Evolutionary conservation across 2,797 vertebrate genomes (phyloP), one percentile per base, ranked within the genome.

Genomic region (Diplodus puntazzo): DNA sequence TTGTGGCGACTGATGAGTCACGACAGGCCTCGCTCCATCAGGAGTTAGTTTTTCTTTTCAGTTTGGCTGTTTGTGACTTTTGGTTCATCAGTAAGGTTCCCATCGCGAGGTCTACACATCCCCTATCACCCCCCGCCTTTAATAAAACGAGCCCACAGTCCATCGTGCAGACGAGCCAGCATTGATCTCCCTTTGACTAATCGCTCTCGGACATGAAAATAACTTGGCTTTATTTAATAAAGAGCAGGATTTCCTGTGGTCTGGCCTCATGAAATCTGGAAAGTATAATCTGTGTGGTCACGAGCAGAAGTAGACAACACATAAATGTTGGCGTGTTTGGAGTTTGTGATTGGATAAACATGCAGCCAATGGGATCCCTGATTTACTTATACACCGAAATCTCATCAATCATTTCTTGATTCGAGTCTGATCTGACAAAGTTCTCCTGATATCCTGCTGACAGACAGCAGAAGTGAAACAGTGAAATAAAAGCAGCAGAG

Each of bases 161-260:
- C 30, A 30, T 53, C 8, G 7, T 65, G 63, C 69, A 73, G 39
- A 58, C 45, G 42, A 18, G 2, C 34, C 21, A 42, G 34, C 60
- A 16, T 27, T 42, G 11, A 54, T 42, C 68, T 30, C 1, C 21
- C 49, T 71, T 70, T 66, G 52, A 71, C 66, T 57, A 49, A 82
- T 8, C 4, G 67, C 48, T 73, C 54, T 69, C 39, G 16, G 59
- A 71, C 67, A 18, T 69, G 69, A 66, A 69, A 63, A 60, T 52
- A 77, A 46, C 34, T 34, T 48, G 46, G 25, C 53, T 83, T 82
- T 54, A 79, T 82, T 83, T 64, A 72, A 83, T 82, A 58, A 67
- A 27, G 49, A 76, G 17, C 67, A 48, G 34, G 27, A 13, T 50
- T 84, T 80, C 73, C 86, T 87, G 75, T 66, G 77, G 82, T 80